Evolutionary conservation across 53 echinoderm and acorn worm species (phyloP).

Genomic region (Patiria pectinifera): DNA sequence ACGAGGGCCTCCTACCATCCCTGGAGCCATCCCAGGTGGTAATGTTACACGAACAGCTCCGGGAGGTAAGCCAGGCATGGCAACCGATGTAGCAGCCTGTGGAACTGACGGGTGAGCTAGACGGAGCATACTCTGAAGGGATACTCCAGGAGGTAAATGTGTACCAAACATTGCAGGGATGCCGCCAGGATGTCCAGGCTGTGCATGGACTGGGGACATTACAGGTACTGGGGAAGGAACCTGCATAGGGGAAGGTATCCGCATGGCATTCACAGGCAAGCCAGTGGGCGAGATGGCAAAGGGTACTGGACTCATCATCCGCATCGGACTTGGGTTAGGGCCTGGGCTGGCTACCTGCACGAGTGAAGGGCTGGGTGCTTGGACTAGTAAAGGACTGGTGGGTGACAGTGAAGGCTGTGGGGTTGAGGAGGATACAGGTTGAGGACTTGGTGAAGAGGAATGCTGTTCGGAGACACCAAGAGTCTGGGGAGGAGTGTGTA

Average conservation of each 20-base stretch:
- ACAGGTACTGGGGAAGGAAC: conserved; percentile 41
- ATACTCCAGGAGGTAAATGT: neutral
- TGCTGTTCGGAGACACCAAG: neutral
- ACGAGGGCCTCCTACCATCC: neutral
- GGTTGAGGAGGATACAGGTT: conserved; percentile 3
- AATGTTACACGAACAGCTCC: conserved; percentile 29
- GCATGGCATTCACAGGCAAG: conserved; percentile 19
- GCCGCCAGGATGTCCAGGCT: conserved; percentile 12
- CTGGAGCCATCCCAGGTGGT: neutral
- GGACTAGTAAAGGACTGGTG: conserved; percentile 30
- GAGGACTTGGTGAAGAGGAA: conserved; percentile 44
- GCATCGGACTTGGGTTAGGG: conserved; percentile 32
- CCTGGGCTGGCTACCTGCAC: conserved; percentile 39
- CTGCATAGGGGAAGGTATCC: conserved; percentile 49
- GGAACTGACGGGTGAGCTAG: conserved; percentile 23
- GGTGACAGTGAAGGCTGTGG: conserved; percentile 53
- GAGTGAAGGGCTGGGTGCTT: neutral
- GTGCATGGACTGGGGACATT: conserved; percentile 36
- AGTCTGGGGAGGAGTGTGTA: conserved; percentile 7
- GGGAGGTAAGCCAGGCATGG: conserved; percentile 36
- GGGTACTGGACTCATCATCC: conserved; percentile 35
- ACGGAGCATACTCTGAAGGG: conserved; percentile 27
- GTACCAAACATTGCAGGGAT: conserved; percentile 1
- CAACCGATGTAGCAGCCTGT: conserved; percentile 11
- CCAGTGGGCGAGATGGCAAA: conserved; percentile 20